Evolutionary conservation across 2,888 invertebrate genomes (phyloP).

Genomic region (Polyommatus iphigenia): DNA sequence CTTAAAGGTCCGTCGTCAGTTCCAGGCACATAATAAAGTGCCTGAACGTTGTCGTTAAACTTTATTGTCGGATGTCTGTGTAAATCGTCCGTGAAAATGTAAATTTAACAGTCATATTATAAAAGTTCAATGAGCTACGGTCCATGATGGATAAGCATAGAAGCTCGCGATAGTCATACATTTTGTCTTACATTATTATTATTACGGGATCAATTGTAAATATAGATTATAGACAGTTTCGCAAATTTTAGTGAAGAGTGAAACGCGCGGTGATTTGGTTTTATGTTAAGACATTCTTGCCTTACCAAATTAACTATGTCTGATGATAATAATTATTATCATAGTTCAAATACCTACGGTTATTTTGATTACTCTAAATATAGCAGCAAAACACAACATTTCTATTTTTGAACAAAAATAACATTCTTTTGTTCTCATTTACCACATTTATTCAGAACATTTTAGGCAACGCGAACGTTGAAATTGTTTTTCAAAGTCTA

Average conservation of each 20-base stretch:
- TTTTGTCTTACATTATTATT: too few relatives aligned
- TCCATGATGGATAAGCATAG: too few relatives aligned
- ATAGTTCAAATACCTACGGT: neutral
- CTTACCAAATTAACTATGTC: neutral
- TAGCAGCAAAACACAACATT: neutral
- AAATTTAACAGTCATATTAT: neutral
- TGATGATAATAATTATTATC: neutral
- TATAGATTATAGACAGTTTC: too few relatives aligned
- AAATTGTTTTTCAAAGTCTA: constrained; percentile 3
- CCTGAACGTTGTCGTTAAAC: constrained; percentile 10
- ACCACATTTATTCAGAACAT: neutral
- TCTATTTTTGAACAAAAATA: neutral
- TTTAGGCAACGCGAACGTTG: neutral
- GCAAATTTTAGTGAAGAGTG: neutral
- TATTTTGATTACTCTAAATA: neutral
- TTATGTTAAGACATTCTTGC: neutral
- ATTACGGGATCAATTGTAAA: too few relatives aligned
- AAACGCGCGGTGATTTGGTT: neutral
- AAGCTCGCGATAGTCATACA: too few relatives aligned
- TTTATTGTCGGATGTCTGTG: constrained; percentile 5
- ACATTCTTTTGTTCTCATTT: neutral
- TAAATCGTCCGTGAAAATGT: constrained; percentile 9
- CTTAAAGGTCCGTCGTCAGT: constrained; percentile 13
- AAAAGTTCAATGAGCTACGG: neutral
- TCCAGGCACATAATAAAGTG: constrained; percentile 4